Evolutionary conservation across 2,888 invertebrate species (phyloP).

Genomic region (Xiphydria camelus): DNA sequence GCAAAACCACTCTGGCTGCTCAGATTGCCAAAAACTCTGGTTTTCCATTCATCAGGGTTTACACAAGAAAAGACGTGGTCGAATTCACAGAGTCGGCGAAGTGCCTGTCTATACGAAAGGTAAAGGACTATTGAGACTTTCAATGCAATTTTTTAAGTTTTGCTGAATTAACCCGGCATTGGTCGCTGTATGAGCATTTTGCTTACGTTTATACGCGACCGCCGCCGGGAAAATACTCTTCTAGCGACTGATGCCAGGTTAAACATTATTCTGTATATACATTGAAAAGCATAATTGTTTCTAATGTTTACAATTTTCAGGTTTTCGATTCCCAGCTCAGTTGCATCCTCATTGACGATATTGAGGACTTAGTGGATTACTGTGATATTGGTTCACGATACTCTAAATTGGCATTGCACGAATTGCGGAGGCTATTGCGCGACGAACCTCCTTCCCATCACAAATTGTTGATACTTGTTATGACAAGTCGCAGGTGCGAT

Average conservation of each 20-base stretch:
- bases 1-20: constrained; percentile 96
- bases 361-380: constrained; percentile 96
- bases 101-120: constrained; percentile 92
- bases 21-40: constrained; percentile 95
- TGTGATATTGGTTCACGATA: constrained; percentile 97
- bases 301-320: constrained; percentile 58
- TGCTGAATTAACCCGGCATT: no score
- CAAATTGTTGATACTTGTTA: constrained; percentile 91
- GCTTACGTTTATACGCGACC: constrained; percentile 2
- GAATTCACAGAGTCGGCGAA: constrained; percentile 96
- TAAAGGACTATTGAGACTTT: no score
- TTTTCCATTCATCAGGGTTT: constrained; percentile 98
- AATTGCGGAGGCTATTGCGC: constrained; percentile 89
- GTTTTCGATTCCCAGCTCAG: constrained; percentile 95
- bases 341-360: constrained; percentile 96
- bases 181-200: no score
- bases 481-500: constrained; percentile 86
- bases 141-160: no score
- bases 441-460: constrained; percentile 93
- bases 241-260: constrained; percentile 75
- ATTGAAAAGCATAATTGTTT: no score
- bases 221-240: constrained; percentile 7
- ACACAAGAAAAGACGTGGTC: constrained; percentile 95
- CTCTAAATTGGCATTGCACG: constrained; percentile 95
- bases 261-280: no score